phyloP scores from a whole-genome alignment of 2,113 vertebrate species.

The Tychaedon coryphoeus region DNA sequence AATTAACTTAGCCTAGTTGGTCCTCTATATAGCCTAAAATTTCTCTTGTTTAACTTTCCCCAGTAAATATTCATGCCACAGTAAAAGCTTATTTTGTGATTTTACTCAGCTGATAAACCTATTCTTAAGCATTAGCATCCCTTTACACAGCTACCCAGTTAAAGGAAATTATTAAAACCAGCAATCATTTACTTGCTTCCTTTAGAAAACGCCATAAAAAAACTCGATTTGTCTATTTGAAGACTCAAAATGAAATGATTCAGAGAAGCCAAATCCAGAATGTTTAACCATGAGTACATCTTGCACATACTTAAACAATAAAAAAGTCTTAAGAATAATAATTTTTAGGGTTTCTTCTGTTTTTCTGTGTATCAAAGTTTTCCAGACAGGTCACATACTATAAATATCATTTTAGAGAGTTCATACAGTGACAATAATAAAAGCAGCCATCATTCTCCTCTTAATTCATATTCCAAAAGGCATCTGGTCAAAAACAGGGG shows the following conservation, averaged over 20 bases:
- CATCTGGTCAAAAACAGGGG: neutral
- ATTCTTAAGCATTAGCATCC: neutral
- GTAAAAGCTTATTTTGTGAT: neutral
- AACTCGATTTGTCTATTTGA: neutral
- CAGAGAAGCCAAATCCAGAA: neutral
- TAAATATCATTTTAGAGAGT: neutral
- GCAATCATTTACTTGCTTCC: neutral
- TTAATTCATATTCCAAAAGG: conserved; percentile 12
- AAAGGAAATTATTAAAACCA: conserved; percentile 4
- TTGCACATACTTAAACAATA: neutral
- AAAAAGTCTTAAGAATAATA: neutral
- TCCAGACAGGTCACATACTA: neutral
- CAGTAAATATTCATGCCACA: neutral
- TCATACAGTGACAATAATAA: neutral
- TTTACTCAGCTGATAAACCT: neutral
- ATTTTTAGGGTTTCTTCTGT: neutral
- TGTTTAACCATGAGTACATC: neutral
- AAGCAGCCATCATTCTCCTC: neutral
- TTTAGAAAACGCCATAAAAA: neutral
- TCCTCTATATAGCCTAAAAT: neutral
- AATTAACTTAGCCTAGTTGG: neutral
- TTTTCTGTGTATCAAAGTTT: conserved; percentile 14
- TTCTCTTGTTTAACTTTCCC: neutral
- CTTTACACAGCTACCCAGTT: neutral
- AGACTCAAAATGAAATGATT: neutral